phyloP scores from a whole-genome alignment of 2,113 vertebrate genomes.

The Chloroceryle aenea region DNA sequence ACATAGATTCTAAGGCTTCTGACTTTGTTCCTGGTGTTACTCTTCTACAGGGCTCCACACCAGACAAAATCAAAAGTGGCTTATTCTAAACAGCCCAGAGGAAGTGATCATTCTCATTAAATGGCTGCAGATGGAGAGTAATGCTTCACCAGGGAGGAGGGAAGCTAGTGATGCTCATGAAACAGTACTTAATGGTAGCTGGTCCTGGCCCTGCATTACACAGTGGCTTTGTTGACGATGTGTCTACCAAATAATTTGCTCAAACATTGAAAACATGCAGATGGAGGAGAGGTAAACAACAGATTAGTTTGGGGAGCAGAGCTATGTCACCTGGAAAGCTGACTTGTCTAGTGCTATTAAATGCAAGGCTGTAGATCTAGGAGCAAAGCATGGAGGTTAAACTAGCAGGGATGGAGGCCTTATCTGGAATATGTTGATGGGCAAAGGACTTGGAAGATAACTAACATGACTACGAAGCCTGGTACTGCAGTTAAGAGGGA shows the following conservation, averaged over 20 bases:
- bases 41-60: not conserved
- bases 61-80: not conserved
- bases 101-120: not conserved
- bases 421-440: not conserved
- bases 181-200: not conserved
- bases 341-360: fast-evolving
- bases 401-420: not conserved
- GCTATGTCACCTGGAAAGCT: not conserved
- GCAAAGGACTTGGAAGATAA: not conserved
- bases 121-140: not conserved
- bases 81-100: not conserved
- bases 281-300: not conserved
- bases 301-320: not conserved
- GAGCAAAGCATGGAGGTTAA: not conserved
- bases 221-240: not conserved
- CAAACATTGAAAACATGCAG: not conserved
- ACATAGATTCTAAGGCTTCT: not conserved
- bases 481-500: not conserved
- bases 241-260: not conserved
- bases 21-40: not conserved
- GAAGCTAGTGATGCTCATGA: fast-evolving
- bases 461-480: not conserved
- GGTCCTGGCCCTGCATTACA: not conserved
- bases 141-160: not conserved
- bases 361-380: not conserved